Evolutionary conservation across 30 jellyfish, hydroid and myxozoan genomes (phyloP).

Genomic region (Catostylus mosaicus): DNA sequence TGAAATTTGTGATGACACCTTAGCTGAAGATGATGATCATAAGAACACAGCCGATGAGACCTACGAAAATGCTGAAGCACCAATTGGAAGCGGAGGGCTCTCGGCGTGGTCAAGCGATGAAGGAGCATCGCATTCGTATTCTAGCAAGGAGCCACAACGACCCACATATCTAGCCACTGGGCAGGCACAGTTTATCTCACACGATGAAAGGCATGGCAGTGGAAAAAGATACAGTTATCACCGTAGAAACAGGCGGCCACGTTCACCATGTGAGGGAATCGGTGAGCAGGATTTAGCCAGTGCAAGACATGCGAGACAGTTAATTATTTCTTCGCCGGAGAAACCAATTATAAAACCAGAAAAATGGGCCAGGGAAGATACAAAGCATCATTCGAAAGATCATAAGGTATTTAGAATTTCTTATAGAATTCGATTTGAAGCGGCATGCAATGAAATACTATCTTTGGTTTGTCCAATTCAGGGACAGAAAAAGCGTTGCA

Average conservation of each 20-base stretch:
- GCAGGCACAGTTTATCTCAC: background rate
- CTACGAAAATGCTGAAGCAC: constrained; percentile 7
- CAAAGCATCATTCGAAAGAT: constrained; percentile 6
- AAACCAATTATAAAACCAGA: constrained; percentile 58
- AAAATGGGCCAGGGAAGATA: constrained; percentile 52
- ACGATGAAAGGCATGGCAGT: background rate
- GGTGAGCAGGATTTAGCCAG: constrained; percentile 70
- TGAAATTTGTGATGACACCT: constrained; percentile 38
- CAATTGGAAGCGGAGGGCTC: constrained; percentile 60
- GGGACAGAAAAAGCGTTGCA: too few relatives aligned
- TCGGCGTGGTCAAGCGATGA: constrained; percentile 63
- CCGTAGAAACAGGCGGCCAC: constrained; percentile 40
- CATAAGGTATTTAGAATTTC: constrained; percentile 8
- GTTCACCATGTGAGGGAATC: constrained; percentile 73
- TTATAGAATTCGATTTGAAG: background rate
- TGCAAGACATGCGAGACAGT: constrained; percentile 64
- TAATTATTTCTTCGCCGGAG: constrained; percentile 68
- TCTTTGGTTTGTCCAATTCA: too few relatives aligned
- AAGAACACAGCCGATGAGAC: background rate
- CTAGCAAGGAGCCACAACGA: background rate
- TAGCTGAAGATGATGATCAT: constrained; percentile 9
- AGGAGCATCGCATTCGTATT: constrained; percentile 14
- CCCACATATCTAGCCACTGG: constrained; percentile 24
- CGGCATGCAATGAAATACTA: too few relatives aligned
- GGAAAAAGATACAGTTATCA: constrained; percentile 25